These are phyloP conservation scores for Eulithis testata DNA, from an alignment of 2,888 invertebrate species.

Conservation along the genomic window DNA sequence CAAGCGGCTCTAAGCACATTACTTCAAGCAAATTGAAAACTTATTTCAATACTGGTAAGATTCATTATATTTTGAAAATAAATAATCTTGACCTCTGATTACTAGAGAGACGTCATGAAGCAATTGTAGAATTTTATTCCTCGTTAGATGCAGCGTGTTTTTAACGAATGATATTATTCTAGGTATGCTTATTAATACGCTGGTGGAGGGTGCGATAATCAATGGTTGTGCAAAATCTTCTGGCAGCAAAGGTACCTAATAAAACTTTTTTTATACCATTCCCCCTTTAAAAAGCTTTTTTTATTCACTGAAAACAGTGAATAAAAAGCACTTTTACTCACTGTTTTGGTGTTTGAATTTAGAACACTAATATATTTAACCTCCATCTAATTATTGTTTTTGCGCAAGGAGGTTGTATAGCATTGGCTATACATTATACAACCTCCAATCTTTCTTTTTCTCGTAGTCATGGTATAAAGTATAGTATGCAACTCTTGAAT, in stretches of 20 bases:
- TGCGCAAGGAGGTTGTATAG: no score
- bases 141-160: neutral
- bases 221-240: constrained; percentile 20
- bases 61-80: neutral
- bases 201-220: constrained; percentile 28
- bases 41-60: constrained; percentile 36
- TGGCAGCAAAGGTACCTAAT: constrained; percentile 18
- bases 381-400: no score
- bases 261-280: neutral
- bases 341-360: no score
- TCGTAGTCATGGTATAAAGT: no score
- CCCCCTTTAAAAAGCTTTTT: no score
- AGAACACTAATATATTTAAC: no score
- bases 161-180: constrained; percentile 10
- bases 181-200: constrained; percentile 36
- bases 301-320: no score
- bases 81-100: neutral
- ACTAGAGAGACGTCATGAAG: neutral
- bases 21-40: constrained; percentile 25
- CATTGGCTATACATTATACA: no score
- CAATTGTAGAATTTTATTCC: neutral
- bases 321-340: no score
- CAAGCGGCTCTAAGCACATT: constrained; percentile 10
- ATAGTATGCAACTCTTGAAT: no score
- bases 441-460: no score